phyloP scores from a whole-genome alignment of 2,797 vertebrate species.

The Tinamus major region DNA sequence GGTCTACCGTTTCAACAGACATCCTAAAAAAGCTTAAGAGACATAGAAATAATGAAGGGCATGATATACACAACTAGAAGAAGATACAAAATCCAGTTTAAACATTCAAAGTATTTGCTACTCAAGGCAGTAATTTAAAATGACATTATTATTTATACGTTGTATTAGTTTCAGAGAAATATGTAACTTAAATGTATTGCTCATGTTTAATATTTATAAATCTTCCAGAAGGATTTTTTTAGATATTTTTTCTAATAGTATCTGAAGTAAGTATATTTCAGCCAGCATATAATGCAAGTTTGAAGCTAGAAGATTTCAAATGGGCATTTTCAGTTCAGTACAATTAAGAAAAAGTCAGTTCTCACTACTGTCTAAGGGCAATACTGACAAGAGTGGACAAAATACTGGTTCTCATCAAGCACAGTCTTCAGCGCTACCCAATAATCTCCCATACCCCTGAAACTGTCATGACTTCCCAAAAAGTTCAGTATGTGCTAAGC shows the following conservation, averaged over 20 bases:
- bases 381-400: neutral
- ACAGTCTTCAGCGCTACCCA: neutral
- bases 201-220: neutral
- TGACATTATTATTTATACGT: neutral
- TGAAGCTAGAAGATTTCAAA: neutral
- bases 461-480: neutral
- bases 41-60: neutral
- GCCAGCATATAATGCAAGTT: neutral
- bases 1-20: neutral
- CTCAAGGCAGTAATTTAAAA: neutral
- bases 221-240: neutral
- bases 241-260: neutral
- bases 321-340: neutral
- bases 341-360: neutral
- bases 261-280: neutral
- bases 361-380: neutral
- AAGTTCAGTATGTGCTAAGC: neutral
- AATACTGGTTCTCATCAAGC: fast-evolving
- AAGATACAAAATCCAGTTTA: neutral
- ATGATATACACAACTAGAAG: neutral
- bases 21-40: neutral
- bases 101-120: neutral
- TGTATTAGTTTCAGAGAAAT: neutral
- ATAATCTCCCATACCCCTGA: neutral
- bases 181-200: neutral